Percentiles rank a stretch among this genome's conserved stretches.
Evolutionary conservation across 1,140 invertebrate genomes (phyloP).

Genomic region (Panulirus ornatus): DNA sequence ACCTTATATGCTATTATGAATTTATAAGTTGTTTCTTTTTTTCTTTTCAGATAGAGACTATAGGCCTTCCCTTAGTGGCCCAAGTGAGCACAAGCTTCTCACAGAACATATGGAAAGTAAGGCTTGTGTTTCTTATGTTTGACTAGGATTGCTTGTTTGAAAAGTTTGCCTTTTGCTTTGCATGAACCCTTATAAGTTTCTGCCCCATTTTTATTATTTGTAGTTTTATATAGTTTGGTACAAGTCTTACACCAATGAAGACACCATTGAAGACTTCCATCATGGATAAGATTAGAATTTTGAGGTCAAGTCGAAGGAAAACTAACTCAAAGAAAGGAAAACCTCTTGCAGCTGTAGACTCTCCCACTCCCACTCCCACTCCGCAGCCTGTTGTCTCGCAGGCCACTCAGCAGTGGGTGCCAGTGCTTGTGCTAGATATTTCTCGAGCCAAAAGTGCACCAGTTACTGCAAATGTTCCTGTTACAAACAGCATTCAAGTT

Average conservation of each 20-base stretch:
- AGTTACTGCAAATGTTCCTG: neutral
- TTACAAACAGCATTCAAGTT: neutral
- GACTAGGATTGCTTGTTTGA: constrained; percentile 38
- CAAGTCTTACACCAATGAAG: constrained; percentile 30
- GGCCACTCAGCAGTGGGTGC: constrained; percentile 40
- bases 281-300: constrained; percentile 55
- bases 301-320: constrained; percentile 41
- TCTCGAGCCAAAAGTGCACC: neutral
- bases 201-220: neutral
- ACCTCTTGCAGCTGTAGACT: neutral
- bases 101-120: constrained; percentile 12
- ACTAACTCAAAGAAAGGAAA: neutral
- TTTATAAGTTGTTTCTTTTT: neutral
- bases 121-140: constrained; percentile 39
- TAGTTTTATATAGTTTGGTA: constrained; percentile 21
- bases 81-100: neutral
- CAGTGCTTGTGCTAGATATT: constrained; percentile 41
- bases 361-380: neutral
- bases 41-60: neutral
- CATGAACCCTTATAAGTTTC: constrained; percentile 41
- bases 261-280: constrained; percentile 27
- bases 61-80: neutral
- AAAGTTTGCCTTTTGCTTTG: constrained; percentile 58
- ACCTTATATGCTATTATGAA: no score
- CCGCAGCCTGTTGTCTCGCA: neutral